A percentile compares a stretch with the other conserved stretches of the same genome.
phyloP scores from a whole-genome alignment of 2,888 invertebrate species.

The Argyresthia albistria region DNA sequence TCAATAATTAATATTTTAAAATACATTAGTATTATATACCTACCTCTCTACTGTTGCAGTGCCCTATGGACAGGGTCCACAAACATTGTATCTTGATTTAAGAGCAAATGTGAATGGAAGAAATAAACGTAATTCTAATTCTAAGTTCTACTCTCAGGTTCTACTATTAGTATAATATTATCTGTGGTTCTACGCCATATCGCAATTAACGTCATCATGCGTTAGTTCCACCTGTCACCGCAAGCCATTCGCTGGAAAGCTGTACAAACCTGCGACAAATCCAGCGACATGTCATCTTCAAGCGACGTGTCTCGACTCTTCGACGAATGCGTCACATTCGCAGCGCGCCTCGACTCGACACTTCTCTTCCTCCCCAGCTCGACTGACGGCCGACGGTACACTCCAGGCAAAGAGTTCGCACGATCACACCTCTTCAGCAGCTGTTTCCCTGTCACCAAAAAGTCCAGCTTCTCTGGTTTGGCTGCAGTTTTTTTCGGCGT shows the following conservation, averaged over 20 bases:
- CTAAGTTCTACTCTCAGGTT: neutral
- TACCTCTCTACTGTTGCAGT: too few relatives aligned
- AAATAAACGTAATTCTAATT: too few relatives aligned
- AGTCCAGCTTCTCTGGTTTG: slow-evolving; percentile 38
- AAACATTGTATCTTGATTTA: too few relatives aligned
- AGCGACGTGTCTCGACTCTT: slow-evolving; percentile 40
- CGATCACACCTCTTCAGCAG: slow-evolving; percentile 48
- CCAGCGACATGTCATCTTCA: slow-evolving; percentile 51
- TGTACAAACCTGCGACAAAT: slow-evolving; percentile 42
- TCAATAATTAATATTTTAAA: too few relatives aligned
- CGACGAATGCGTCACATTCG: slow-evolving; percentile 22
- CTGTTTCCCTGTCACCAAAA: slow-evolving; percentile 51
- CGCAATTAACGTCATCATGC: neutral
- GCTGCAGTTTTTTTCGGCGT: slow-evolving; percentile 34
- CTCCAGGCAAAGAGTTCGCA: slow-evolving; percentile 49
- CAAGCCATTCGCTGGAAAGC: neutral
- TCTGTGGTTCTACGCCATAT: neutral
- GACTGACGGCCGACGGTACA: slow-evolving; percentile 28
- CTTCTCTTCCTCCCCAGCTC: slow-evolving; percentile 15
- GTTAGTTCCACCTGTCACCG: too few relatives aligned
- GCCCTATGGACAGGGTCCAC: too few relatives aligned
- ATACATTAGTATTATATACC: too few relatives aligned
- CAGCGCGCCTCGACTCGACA: neutral
- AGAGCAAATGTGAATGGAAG: too few relatives aligned
- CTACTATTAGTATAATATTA: neutral